Base-by-base conservation (phyloP, 1,140 invertebrate genomes). In the Tachypleus tridentatus region DNA sequence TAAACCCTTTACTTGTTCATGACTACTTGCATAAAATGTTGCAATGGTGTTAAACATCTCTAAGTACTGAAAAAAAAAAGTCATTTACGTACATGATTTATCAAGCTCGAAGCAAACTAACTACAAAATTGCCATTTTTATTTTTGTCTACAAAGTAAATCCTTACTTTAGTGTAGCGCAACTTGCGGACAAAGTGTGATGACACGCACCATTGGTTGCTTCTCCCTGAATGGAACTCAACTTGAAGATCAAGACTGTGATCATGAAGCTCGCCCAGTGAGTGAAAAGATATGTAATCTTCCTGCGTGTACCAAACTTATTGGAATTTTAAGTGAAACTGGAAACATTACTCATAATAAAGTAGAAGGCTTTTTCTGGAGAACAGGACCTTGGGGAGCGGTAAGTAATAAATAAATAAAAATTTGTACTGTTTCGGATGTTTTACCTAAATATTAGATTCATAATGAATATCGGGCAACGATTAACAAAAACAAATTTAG, bases 371-470 rank as follows among this genome's bases (percentile, higher is more conserved):
- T 29, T 64, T 73, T 73, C 50, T 78, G 77, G 77, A 73, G 74
- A 65, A 71, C 73, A 48, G 76, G 75, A 50, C 67, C 71, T 3
- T 78, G 76, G 76, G 74, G 75, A 65, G 67, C 65, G 60, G 77
- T 78, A 72, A 70, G 74, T 71, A 50, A 11, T 29, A 47, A 54
- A 51, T 9, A 48, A 64, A 9, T 29, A 2, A 29, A 29, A 29
- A 29, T 29, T 29, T 29, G 29, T 29, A 29, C 29, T 29, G 29
- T 29, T 29, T 29, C 29, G 29, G 2, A 29, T 29, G 29, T 29
- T 29, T 29, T 29, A 29, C 29, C 29, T 29, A 29, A 29, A 29
- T 29, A 29, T 29, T 29, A 29, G 29, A 29, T 29, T 29, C 29
- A 2, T 29, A 29, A 29, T 29, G 29, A 29, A 29, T 29, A 29